Conservation (phyloP, 1,140 invertebrate genomes). For the Asobara japonica region DNA sequence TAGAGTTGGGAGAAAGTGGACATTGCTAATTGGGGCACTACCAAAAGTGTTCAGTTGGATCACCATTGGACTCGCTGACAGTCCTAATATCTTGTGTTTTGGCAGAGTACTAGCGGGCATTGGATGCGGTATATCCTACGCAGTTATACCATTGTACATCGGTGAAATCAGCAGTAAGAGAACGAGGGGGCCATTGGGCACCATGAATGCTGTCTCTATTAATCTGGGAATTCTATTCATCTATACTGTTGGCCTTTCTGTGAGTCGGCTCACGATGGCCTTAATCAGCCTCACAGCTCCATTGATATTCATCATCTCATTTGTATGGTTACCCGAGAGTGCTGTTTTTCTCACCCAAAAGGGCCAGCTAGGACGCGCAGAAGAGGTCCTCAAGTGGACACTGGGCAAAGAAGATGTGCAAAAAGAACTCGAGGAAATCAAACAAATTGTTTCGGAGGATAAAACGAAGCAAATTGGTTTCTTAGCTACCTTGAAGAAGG, state of each 20-base stretch:
- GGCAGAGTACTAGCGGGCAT: conserved; percentile 67
- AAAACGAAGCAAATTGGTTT: conserved; percentile 35
- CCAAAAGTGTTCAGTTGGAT: conserved; percentile 71
- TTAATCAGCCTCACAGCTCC: conserved; percentile 62
- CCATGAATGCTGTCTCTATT: conserved; percentile 69
- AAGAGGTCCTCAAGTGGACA: conserved; percentile 71
- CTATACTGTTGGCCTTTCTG: conserved; percentile 66
- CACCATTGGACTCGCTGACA: conserved; percentile 60
- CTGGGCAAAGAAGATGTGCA: conserved; percentile 70
- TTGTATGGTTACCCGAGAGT: conserved; percentile 66
- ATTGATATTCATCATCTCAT: conserved; percentile 62
- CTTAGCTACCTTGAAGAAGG: background rate
- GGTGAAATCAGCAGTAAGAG: conserved; percentile 71
- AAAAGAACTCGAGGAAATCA: conserved; percentile 70
- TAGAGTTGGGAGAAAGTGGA: conserved; percentile 69
- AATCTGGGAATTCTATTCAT: conserved; percentile 70
- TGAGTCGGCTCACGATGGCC: conserved; percentile 57
- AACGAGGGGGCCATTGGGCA: conserved; percentile 70
- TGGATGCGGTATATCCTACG: conserved; percentile 61
- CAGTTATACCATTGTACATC: conserved; percentile 70
- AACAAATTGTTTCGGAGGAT: conserved; percentile 69
- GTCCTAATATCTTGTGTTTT: conserved; percentile 52
- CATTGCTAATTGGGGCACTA: conserved; percentile 65
- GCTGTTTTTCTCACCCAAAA: conserved; percentile 60
- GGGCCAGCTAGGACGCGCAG: conserved; percentile 65